Evolutionary conservation across 1,140 invertebrate species (phyloP).

Genomic region (Conus betulinus): DNA sequence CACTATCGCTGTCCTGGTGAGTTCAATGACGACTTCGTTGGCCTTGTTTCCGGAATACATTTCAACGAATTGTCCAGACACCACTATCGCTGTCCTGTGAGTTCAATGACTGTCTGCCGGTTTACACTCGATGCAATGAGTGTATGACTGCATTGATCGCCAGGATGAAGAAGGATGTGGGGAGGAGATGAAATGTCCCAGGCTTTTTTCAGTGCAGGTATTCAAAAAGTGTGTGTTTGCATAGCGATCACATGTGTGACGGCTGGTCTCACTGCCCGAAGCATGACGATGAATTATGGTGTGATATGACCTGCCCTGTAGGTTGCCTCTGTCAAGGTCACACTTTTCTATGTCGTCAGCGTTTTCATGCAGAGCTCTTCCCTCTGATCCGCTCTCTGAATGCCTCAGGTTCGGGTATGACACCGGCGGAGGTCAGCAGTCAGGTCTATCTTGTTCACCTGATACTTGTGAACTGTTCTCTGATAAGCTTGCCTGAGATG

Average conservation of each 20-base stretch:
- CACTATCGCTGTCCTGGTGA: too few relatives aligned
- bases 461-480: not conserved
- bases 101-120: slow-evolving; percentile 22
- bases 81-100: not conserved
- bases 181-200: not conserved
- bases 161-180: slow-evolving; percentile 30
- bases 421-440: too few relatives aligned
- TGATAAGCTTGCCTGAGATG: not conserved
- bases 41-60: too few relatives aligned
- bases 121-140: slow-evolving; percentile 30
- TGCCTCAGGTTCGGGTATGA: too few relatives aligned
- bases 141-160: slow-evolving; percentile 23
- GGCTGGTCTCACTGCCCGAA: slow-evolving; percentile 8
- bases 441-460: not conserved
- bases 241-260: not conserved
- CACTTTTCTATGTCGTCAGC: not conserved
- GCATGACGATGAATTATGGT: slow-evolving; percentile 18
- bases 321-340: slow-evolving; percentile 12
- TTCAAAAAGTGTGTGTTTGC: slow-evolving; percentile 17
- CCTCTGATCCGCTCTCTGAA: too few relatives aligned
- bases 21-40: not conserved
- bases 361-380: too few relatives aligned
- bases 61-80: not conserved
- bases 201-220: slow-evolving; percentile 31
- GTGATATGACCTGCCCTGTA: slow-evolving; percentile 16